phyloP scores from a whole-genome alignment of 2,888 invertebrate species.

The Pseudeuparius sepicola region DNA sequence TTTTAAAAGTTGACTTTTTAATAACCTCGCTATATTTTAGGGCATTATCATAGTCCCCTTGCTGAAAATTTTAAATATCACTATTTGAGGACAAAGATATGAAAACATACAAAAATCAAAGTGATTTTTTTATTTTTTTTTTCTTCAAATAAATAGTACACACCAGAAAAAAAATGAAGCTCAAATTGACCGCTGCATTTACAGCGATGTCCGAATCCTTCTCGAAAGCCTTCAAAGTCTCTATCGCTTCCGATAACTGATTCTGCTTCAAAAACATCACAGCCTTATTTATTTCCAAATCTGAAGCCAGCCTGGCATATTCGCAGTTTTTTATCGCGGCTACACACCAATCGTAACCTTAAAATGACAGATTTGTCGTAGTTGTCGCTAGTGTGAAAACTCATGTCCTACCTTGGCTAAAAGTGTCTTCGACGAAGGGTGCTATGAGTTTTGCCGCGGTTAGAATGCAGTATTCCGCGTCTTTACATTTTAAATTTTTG shows the following conservation, averaged over 20 bases:
- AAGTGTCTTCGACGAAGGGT: slow-evolving; percentile 64
- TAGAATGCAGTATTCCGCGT: slow-evolving; percentile 73
- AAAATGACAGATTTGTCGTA: too few species aligned
- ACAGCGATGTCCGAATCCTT: slow-evolving; percentile 77
- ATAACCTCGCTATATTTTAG: slow-evolving; percentile 66
- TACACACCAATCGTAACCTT: slow-evolving; percentile 75
- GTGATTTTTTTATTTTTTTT: not conserved
- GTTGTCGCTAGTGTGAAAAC: too few species aligned
- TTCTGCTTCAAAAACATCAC: slow-evolving; percentile 74
- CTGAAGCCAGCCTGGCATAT: slow-evolving; percentile 71
- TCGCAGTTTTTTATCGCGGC: slow-evolving; percentile 87
- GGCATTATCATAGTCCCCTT: slow-evolving; percentile 70
- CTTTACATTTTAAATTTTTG: slow-evolving; percentile 58
- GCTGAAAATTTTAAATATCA: too few species aligned
- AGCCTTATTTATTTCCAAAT: slow-evolving; percentile 85
- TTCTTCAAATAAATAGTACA: too few species aligned
- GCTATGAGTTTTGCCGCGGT: slow-evolving; percentile 85
- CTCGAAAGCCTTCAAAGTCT: slow-evolving; percentile 76
- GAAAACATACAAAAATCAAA: too few species aligned
- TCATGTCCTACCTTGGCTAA: slow-evolving; percentile 47
- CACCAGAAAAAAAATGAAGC: slow-evolving; percentile 74
- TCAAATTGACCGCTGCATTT: slow-evolving; percentile 75
- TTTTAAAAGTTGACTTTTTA: slow-evolving; percentile 64
- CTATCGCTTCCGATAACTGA: slow-evolving; percentile 69
- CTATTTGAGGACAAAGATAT: too few species aligned